These are phyloP conservation scores for Rhinoderma darwinii DNA, from an alignment of 2,113 vertebrate genomes.

Conservation along the genomic window DNA sequence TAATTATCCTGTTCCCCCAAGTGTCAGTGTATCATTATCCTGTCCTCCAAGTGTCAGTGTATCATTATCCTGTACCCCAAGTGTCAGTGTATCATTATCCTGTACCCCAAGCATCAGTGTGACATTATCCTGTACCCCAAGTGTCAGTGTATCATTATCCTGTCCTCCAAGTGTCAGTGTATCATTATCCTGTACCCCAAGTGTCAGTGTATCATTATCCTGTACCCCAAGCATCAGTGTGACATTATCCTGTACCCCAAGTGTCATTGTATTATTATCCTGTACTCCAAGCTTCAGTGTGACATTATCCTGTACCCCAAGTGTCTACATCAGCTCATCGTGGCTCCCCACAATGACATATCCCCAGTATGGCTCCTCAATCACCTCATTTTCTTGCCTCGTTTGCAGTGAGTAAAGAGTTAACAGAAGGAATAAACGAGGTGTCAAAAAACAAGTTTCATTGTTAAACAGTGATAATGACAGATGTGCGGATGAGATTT, in stretches of 20 bases:
- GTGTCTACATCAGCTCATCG: neutral
- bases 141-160: neutral
- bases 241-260: neutral
- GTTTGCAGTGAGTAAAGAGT: neutral
- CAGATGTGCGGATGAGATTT: neutral
- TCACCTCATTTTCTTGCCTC: neutral
- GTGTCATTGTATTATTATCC: neutral
- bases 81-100: neutral
- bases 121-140: neutral
- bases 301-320: no score
- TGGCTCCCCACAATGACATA: no score
- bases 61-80: neutral
- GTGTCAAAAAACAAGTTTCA: neutral
- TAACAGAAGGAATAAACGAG: neutral
- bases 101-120: neutral
- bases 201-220: neutral
- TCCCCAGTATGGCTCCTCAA: no score
- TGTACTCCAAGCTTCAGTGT: neutral
- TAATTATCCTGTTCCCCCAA: neutral
- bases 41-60: neutral
- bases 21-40: neutral
- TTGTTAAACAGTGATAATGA: slow-evolving; percentile 1
- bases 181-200: neutral
- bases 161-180: neutral
- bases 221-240: neutral